Conservation (phyloP, 2,797 vertebrate genomes). For the Parotocinclus haroldoi region DNA sequence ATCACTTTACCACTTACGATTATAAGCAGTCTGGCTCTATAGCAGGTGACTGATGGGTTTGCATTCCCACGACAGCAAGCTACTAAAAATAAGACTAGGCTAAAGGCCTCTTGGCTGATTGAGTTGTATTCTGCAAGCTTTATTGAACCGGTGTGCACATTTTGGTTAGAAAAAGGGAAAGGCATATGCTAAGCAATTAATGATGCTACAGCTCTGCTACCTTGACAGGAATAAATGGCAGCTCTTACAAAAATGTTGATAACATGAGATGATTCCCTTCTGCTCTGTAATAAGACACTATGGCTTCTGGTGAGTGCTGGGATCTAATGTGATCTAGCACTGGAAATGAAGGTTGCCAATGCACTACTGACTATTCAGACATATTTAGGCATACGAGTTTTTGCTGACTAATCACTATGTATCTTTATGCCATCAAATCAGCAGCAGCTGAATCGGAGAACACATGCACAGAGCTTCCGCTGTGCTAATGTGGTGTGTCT, state of each 20-base stretch:
- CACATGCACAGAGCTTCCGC: slow-evolving; percentile 26
- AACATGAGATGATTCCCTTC: slow-evolving; percentile 15
- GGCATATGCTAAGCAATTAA: slow-evolving; percentile 12
- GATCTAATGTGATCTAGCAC: slow-evolving; percentile 12
- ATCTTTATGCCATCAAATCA: slow-evolving; percentile 25
- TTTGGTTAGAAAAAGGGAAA: slow-evolving; percentile 22
- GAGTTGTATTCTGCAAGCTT: slow-evolving; percentile 21
- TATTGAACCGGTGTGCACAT: slow-evolving; percentile 21
- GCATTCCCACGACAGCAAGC: slow-evolving; percentile 12
- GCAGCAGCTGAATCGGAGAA: slow-evolving; percentile 12
- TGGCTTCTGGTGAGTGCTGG: slow-evolving; percentile 1
- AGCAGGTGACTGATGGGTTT: slow-evolving; percentile 6
- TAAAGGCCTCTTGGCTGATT: slow-evolving; percentile 22
- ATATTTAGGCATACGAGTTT: slow-evolving; percentile 12
- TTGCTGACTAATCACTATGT: slow-evolving; percentile 37
- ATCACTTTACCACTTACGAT: neutral
- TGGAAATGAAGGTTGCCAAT: slow-evolving; percentile 14
- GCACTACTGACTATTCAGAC: slow-evolving; percentile 14
- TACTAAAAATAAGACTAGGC: slow-evolving; percentile 3
- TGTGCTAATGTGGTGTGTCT: slow-evolving; percentile 29
- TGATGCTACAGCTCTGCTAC: slow-evolving; percentile 5
- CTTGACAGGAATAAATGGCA: slow-evolving; percentile 23
- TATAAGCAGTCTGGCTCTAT: slow-evolving; percentile 9
- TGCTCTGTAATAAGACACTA: neutral
- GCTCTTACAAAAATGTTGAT: neutral